phyloP scores from a whole-genome alignment of 2,797 vertebrate genomes.

The Muraenolepis orangiensis region DNA sequence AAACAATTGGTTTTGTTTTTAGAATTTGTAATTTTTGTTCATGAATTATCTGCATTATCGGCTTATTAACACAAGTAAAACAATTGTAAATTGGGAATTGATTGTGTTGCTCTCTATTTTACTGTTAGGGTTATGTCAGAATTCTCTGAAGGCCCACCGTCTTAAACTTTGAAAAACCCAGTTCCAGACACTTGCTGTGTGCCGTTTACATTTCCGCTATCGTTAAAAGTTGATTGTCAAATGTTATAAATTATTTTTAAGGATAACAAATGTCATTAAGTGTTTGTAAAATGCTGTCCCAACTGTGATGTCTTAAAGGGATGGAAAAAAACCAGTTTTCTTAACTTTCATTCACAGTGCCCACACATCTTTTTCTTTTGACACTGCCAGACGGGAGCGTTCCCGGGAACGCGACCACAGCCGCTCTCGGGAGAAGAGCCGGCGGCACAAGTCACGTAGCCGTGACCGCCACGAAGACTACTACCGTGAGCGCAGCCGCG shows the following conservation, averaged over 20 bases:
- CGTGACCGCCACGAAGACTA: slow-evolving; percentile 98
- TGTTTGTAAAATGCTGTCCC: not conserved
- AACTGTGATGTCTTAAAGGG: not conserved
- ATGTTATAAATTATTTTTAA: not conserved
- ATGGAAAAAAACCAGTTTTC: not conserved
- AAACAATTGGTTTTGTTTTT: no score
- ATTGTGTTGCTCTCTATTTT: no score
- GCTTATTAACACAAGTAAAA: no score
- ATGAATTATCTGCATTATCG: no score
- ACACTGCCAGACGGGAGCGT: slow-evolving; percentile 83
- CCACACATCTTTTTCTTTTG: not conserved
- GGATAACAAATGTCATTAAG: not conserved
- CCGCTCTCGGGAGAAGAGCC: slow-evolving; percentile 94
- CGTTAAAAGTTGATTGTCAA: not conserved
- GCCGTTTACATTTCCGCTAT: not conserved
- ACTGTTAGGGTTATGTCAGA: no score
- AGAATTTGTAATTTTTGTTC: no score
- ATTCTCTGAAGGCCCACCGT: no score
- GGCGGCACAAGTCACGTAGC: slow-evolving; percentile 96
- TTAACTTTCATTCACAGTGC: slow-evolving; percentile 8
- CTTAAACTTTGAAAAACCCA: no score
- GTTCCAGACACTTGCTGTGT: not conserved
- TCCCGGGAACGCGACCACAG: slow-evolving; percentile 98
- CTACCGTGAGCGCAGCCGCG: slow-evolving; percentile 94
- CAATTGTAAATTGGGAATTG: no score